A percentile compares a stretch with the other conserved stretches of the same genome.
Conservation (phyloP, 2,113 vertebrate species). For the Toxostoma redivivum region DNA sequence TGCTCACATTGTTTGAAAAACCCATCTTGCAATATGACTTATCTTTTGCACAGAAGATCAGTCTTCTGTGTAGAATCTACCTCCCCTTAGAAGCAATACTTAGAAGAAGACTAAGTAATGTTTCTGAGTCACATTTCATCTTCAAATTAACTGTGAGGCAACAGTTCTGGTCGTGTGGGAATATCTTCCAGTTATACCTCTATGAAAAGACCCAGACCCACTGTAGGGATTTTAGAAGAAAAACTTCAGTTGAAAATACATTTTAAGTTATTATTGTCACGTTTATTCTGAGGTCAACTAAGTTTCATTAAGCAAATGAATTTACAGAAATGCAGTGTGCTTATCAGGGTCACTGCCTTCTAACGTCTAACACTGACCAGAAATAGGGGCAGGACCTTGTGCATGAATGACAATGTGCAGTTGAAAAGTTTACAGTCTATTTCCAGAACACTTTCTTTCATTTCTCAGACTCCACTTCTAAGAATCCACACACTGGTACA, state of each 20-base stretch:
- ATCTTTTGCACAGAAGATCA: not conserved
- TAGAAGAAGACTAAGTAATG: too few relatives aligned
- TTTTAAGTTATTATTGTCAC: not conserved
- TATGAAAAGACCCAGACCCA: not conserved
- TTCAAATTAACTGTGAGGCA: not conserved
- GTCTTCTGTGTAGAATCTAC: not conserved
- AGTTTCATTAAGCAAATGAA: not conserved
- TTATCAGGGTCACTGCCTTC: not conserved
- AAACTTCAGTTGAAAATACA: not conserved
- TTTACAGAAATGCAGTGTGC: not conserved
- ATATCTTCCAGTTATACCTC: not conserved
- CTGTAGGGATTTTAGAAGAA: not conserved
- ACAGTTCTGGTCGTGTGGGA: not conserved
- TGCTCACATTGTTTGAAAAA: not conserved
- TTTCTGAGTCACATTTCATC: not conserved
- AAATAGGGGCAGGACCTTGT: not conserved
- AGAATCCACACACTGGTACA: not conserved
- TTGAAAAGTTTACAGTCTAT: not conserved
- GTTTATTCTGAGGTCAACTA: not conserved
- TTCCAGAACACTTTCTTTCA: not conserved
- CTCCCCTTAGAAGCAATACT: not conserved
- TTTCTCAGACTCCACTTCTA: not conserved
- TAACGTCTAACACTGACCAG: not conserved
- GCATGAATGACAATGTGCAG: fast-evolving
- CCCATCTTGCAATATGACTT: not conserved